Evolutionary conservation across 2,888 invertebrate species (phyloP).

Genomic region (Gnatocerus cornutus): DNA sequence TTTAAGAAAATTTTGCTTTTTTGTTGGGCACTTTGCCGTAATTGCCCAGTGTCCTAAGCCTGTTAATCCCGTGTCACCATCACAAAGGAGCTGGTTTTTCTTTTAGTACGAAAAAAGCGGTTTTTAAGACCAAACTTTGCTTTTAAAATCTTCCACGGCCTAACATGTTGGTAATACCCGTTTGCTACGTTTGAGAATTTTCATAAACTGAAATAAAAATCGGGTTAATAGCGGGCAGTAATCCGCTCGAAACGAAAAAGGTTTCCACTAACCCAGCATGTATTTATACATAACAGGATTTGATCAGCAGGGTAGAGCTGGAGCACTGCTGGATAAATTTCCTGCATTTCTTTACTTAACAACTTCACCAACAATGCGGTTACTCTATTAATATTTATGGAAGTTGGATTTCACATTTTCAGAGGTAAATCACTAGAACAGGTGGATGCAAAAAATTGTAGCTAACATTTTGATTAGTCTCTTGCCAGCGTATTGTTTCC

Average conservation of each 20-base stretch:
- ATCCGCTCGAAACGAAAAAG: slow-evolving; percentile 45
- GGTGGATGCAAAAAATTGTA: too few species aligned
- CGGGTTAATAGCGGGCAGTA: slow-evolving; percentile 38
- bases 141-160: too few species aligned
- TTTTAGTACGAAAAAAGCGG: background rate
- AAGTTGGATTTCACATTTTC: slow-evolving; percentile 4
- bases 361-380: slow-evolving; percentile 40
- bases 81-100: background rate
- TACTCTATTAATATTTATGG: slow-evolving; percentile 46
- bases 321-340: slow-evolving; percentile 60
- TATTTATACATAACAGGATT: slow-evolving; percentile 60
- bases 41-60: slow-evolving; percentile 29
- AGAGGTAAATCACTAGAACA: background rate
- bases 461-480: too few species aligned
- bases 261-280: slow-evolving; percentile 60
- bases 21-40: slow-evolving; percentile 33
- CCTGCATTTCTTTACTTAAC: slow-evolving; percentile 56
- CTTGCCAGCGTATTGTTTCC: too few species aligned
- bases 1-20: slow-evolving; percentile 35
- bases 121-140: background rate
- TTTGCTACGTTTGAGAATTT: slow-evolving; percentile 1
- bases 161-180: background rate
- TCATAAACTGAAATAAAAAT: slow-evolving; percentile 32
- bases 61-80: slow-evolving; percentile 20
- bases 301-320: slow-evolving; percentile 62